A percentile compares a stretch with the other conserved stretches of the same genome.
Evolutionary conservation across 1,140 invertebrate genomes (phyloP).

Genomic region (Maniola jurtina): DNA sequence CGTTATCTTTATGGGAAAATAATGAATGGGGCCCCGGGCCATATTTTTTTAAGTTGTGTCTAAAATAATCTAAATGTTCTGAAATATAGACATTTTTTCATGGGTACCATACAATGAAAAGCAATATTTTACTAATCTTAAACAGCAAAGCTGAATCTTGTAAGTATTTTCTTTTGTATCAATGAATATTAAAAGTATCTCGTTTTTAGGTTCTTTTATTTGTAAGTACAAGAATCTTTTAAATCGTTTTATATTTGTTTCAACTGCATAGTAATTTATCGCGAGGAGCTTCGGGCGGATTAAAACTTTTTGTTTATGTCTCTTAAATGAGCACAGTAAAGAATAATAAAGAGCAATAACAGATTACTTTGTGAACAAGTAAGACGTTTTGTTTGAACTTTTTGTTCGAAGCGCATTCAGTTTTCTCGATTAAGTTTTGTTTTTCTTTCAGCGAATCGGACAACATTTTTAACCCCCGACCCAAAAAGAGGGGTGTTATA

Average conservation of each 20-base stretch:
- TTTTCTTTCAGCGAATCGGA: neutral
- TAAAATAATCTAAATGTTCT: too few species aligned
- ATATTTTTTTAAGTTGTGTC: too few species aligned
- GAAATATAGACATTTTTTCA: too few species aligned
- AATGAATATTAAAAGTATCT: slow-evolving; percentile 9
- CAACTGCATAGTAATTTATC: slow-evolving; percentile 16
- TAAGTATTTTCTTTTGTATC: neutral
- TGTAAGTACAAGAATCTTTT: neutral
- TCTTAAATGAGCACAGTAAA: slow-evolving; percentile 29
- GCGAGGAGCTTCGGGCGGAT: slow-evolving; percentile 22
- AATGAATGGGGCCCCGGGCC: too few species aligned
- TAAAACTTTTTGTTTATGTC: slow-evolving; percentile 34
- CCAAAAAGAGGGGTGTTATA: too few species aligned
- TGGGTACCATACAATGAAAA: neutral
- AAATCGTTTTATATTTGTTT: neutral
- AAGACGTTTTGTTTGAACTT: slow-evolving; percentile 26
- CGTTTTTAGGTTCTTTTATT: neutral
- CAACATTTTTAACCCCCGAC: too few species aligned
- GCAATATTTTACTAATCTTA: neutral
- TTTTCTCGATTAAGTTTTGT: neutral
- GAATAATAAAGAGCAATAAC: slow-evolving; percentile 32
- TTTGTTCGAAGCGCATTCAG: slow-evolving; percentile 2
- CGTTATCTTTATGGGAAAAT: too few species aligned
- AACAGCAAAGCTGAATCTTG: neutral
- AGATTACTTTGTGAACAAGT: slow-evolving; percentile 32